Evolutionary conservation across 2,888 invertebrate genomes (phyloP).

Genomic region (Cantharis nigra): DNA sequence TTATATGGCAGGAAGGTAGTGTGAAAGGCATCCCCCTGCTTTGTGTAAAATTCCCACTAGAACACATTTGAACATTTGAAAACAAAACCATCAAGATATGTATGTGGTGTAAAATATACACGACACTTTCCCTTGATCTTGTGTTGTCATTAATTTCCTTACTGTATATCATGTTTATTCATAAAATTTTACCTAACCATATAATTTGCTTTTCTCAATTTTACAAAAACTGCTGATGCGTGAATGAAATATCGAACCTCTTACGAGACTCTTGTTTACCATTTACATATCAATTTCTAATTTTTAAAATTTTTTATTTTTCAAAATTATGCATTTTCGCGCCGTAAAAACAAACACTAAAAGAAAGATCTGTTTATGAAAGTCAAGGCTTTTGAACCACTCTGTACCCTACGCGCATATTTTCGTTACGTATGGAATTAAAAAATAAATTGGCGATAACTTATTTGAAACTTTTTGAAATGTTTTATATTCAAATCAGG

Average conservation of each 20-base stretch:
- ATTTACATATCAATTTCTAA: not conserved
- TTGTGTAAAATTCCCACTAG: constrained; percentile 26
- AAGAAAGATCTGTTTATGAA: too few species aligned
- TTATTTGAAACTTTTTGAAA: not conserved
- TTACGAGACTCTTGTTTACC: not conserved
- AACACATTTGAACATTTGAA: constrained; percentile 22
- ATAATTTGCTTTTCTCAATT: not conserved
- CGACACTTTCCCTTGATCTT: constrained; percentile 38
- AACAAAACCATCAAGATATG: constrained; percentile 7
- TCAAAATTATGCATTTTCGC: not conserved
- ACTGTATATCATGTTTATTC: not conserved
- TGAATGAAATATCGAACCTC: not conserved
- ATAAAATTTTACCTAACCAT: not conserved
- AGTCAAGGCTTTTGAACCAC: not conserved
- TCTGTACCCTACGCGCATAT: not conserved
- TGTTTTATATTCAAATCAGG: too few species aligned
- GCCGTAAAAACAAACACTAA: not conserved
- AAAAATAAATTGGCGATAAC: too few species aligned
- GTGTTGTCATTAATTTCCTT: constrained; percentile 21
- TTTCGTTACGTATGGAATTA: too few species aligned
- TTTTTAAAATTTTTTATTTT: not conserved
- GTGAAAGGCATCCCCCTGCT: constrained; percentile 45
- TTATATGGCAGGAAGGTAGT: constrained; percentile 38
- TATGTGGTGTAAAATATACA: constrained; percentile 14
- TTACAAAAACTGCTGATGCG: not conserved